Conservation (phyloP, 1,140 invertebrate genomes). For the Anagrus nilaparvatae region DNA sequence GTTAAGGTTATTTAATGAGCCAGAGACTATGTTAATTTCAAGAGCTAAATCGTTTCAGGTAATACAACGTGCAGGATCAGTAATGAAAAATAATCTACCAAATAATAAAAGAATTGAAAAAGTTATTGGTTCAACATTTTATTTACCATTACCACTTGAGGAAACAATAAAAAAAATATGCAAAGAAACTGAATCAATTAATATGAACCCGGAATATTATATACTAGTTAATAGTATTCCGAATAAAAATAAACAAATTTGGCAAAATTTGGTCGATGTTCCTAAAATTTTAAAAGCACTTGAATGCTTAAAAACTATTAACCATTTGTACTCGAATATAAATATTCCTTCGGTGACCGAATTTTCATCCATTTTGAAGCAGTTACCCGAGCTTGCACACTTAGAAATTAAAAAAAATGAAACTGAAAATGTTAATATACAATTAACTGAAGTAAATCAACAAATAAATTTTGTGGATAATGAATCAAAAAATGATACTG, state of each 20-base stretch:
- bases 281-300: conserved; percentile 8
- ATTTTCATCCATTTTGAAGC: too few species aligned
- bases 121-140: conserved; percentile 26
- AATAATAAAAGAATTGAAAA: conserved; percentile 20
- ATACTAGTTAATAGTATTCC: conserved; percentile 19
- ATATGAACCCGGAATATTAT: conserved; percentile 20
- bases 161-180: conserved; percentile 24
- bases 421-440: too few species aligned
- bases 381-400: too few species aligned
- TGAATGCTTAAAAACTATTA: conserved; percentile 17
- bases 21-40: conserved; percentile 25
- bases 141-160: conserved; percentile 27
- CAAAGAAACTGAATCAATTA: conserved; percentile 16
- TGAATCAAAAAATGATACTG: too few species aligned
- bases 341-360: neutral
- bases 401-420: too few species aligned
- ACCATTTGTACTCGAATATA: conserved; percentile 7
- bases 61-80: conserved; percentile 20
- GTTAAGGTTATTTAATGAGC: conserved; percentile 18
- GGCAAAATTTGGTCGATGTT: conserved; percentile 5
- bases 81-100: conserved; percentile 23
- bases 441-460: too few species aligned
- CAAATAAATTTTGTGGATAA: too few species aligned
- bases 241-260: neutral
- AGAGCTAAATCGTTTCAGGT: conserved; percentile 30